Conservation (phyloP, 2,888 invertebrate genomes). For the Ypsolopha scabrella region DNA sequence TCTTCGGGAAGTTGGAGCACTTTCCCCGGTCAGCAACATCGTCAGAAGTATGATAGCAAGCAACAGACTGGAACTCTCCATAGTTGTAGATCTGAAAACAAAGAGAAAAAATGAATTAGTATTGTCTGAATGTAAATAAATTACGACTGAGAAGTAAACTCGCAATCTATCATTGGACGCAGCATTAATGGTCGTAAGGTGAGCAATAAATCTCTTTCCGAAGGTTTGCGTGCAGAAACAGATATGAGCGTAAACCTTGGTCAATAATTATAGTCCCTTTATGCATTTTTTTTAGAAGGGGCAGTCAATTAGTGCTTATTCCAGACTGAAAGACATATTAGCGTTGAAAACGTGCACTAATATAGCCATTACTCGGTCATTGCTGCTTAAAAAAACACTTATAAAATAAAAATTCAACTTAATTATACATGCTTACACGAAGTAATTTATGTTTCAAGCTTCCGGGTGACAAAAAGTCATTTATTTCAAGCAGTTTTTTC, state of each 20-base stretch:
- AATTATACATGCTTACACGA: neutral
- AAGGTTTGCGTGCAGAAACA: no score
- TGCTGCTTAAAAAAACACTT: neutral
- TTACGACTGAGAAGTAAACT: no score
- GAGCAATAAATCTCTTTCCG: neutral
- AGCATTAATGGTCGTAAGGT: neutral
- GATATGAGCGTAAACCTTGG: no score
- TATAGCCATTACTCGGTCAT: constrained; percentile 1
- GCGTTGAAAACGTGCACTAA: constrained; percentile 1
- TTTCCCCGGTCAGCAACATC: constrained; percentile 28
- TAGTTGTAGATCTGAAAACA: constrained; percentile 38
- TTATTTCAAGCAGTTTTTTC: no score
- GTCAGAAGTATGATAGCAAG: constrained; percentile 32
- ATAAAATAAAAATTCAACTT: neutral
- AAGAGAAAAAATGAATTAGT: constrained; percentile 9
- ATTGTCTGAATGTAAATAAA: no score
- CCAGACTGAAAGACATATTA: constrained; percentile 2
- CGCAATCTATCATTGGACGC: neutral
- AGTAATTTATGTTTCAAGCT: neutral
- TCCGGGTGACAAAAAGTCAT: constrained; percentile 1
- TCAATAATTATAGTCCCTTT: neutral
- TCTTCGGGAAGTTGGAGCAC: constrained; percentile 43
- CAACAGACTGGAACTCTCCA: constrained; percentile 39
- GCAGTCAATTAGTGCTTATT: neutral
- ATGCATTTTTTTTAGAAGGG: constrained; percentile 1